Evolutionary conservation across 1,140 invertebrate genomes (phyloP), one percentile per base, ranked within the genome.

Genomic region (Eueides isabella): DNA sequence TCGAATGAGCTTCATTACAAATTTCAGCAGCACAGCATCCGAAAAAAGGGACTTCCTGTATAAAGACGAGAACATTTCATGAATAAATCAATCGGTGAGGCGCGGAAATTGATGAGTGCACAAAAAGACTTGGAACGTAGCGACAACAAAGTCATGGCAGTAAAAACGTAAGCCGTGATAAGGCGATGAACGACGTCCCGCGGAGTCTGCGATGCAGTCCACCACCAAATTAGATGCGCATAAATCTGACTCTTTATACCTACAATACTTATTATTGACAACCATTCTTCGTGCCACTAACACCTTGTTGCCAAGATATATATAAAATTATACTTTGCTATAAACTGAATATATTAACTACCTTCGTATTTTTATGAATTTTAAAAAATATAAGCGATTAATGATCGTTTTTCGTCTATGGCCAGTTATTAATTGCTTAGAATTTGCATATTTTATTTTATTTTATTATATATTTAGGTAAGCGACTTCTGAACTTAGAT

Each of bases 1-100:
- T 90, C 87, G 79, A 90, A 92, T 92, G 85, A 91, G 85, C 84
- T 88, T 91, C 87, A 91, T 93, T 91, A 92, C 91, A 90, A 90
- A 93, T 90, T 93, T 92, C 87, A 92, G 88, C 80, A 82, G 80
- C 85, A 83, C 79, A 83, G 72, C 80, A 76, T 68, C 83, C 85
- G 85, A 92, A 93, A 92, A 92, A 92, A 88, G 80, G 80, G 80
- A 89, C 86, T 91, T 93, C 91, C 89, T 92, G 91, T 86, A 88
- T 88, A 85, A 86, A 88, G 86, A 83, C 86, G 85, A 84, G 82
- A 80, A 80, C 74, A 79, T 88, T 90, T 91, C 90, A 92, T 93
- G 91, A 92, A 93, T 93, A 93, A 93, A 93, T 90, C 90, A 92
- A 91, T 89, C 82, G 81, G 68, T 61, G 83, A 91, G 87, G 90